phyloP scores from a whole-genome alignment of 1,140 invertebrate genomes.

The Zaprionus camerounensis region DNA sequence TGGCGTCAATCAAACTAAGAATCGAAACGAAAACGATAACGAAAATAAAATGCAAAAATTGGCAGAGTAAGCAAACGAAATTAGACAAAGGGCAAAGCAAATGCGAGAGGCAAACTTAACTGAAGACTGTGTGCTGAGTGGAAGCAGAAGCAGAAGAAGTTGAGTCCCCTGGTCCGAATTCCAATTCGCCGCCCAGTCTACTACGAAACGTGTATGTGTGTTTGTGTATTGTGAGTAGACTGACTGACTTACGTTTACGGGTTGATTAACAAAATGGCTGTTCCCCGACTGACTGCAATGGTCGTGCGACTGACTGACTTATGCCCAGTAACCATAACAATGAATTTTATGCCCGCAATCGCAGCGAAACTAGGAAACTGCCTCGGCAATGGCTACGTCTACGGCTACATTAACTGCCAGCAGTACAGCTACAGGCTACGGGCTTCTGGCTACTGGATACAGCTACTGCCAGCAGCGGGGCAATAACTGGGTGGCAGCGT shows the following conservation, averaged over 20 bases:
- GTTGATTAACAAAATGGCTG: constrained; percentile 76
- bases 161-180: constrained; percentile 32
- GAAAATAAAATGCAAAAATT: constrained; percentile 30
- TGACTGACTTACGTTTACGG: constrained; percentile 66
- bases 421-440: constrained; percentile 22
- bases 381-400: constrained; percentile 10
- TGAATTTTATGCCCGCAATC: constrained; percentile 73
- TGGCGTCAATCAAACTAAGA: constrained; percentile 34
- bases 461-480: neutral
- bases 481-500: constrained; percentile 26
- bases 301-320: constrained; percentile 70
- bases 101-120: constrained; percentile 45
- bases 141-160: neutral
- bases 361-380: constrained; percentile 27
- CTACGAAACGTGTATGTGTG: constrained; percentile 14
- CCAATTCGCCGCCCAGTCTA: constrained; percentile 1
- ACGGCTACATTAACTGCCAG: constrained; percentile 41
- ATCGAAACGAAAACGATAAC: constrained; percentile 10
- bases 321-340: constrained; percentile 80
- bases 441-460: neutral
- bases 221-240: constrained; percentile 62
- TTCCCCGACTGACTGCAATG: constrained; percentile 37
- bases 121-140: constrained; percentile 9
- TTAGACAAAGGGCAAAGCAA: constrained; percentile 40
- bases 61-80: constrained; percentile 30